phyloP scores from a whole-genome alignment of 2,888 invertebrate genomes.

The Calameuta idolon region DNA sequence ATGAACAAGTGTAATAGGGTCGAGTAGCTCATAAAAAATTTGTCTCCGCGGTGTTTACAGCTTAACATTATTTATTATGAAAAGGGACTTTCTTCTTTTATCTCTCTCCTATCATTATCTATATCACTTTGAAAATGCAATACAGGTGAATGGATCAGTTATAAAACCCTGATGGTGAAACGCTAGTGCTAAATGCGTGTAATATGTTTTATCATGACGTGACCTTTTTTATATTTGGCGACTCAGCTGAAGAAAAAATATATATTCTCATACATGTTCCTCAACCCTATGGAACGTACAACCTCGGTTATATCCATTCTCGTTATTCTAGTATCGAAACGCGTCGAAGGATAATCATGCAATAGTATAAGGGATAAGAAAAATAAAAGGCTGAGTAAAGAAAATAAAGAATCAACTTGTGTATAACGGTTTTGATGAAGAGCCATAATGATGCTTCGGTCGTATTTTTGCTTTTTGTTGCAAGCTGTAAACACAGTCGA shows the following conservation, averaged over 20 bases:
- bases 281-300: neutral
- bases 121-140: neutral
- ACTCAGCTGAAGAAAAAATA: neutral
- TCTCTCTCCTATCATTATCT: neutral
- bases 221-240: neutral
- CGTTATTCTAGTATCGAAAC: neutral
- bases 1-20: neutral
- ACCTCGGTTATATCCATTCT: neutral
- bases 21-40: neutral
- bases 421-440: neutral
- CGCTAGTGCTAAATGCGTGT: neutral
- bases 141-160: neutral
- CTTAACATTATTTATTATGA: neutral
- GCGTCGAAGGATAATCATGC: neutral
- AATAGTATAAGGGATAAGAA: neutral
- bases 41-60: neutral
- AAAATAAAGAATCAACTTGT: neutral
- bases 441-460: neutral
- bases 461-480: neutral
- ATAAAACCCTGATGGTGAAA: neutral
- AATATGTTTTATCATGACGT: neutral
- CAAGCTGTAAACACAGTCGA: constrained; percentile 6
- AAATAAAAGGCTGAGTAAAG: neutral
- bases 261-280: neutral
- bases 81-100: neutral